phyloP scores from a whole-genome alignment of 1,140 invertebrate species.

The Grapholita molesta region DNA sequence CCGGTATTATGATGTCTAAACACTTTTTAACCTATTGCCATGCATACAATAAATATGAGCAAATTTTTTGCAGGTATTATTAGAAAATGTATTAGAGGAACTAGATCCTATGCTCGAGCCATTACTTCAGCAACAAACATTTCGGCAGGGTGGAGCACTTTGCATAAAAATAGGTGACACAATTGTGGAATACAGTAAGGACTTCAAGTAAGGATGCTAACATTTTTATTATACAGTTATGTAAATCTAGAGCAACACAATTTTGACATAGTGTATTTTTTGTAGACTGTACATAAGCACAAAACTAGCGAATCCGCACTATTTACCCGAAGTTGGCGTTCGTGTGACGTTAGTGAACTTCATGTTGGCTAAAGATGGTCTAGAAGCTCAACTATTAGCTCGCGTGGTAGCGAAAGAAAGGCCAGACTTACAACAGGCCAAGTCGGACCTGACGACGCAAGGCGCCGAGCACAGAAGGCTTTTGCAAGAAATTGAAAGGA shows the following conservation, averaged over 20 bases:
- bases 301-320: conserved; percentile 95
- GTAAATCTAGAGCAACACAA: background rate
- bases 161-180: conserved; percentile 92
- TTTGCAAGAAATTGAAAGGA: conserved; percentile 96
- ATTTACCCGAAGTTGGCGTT: conserved; percentile 93
- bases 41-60: background rate
- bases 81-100: conserved; percentile 94
- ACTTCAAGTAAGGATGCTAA: conserved; percentile 85
- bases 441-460: conserved; percentile 93
- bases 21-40: background rate
- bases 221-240: background rate
- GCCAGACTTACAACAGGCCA: conserved; percentile 95
- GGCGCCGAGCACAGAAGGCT: conserved; percentile 94
- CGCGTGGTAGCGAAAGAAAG: conserved; percentile 95
- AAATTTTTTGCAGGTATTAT: conserved; percentile 81
- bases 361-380: conserved; percentile 93
- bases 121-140: conserved; percentile 91
- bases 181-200: conserved; percentile 89
- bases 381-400: conserved; percentile 94
- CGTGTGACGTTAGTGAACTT: conserved; percentile 97
- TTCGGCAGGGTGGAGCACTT: conserved; percentile 90
- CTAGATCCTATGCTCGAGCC: conserved; percentile 94
- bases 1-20: conserved; percentile 77
- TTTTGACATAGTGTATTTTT: conserved; percentile 18
- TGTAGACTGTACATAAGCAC: conserved; percentile 95